phyloP scores from a whole-genome alignment of 1,140 invertebrate species.

The Bombus ignitus region DNA sequence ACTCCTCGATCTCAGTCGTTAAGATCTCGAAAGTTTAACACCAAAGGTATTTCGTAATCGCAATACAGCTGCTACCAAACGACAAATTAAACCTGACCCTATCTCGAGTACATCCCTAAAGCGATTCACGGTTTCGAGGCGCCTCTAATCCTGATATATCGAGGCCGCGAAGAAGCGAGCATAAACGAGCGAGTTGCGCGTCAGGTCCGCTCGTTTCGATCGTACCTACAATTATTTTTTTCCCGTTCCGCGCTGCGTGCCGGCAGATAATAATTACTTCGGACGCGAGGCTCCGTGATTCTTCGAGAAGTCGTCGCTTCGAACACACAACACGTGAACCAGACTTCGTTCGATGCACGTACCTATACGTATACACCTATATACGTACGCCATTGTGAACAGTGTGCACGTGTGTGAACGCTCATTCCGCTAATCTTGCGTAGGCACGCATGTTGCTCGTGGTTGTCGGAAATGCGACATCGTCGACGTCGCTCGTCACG shows the following conservation, averaged over 20 bases:
- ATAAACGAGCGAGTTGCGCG: conserved; percentile 1
- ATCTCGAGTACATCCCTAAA: too few species aligned
- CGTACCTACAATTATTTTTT: conserved; percentile 24
- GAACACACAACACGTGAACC: conserved; percentile 14
- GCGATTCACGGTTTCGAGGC: background rate
- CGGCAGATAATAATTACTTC: conserved; percentile 53
- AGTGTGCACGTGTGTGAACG: conserved; percentile 24
- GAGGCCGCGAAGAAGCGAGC: conserved; percentile 1
- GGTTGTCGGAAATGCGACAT: conserved; percentile 69
- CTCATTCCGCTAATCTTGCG: conserved; percentile 68
- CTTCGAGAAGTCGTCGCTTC: conserved; percentile 34
- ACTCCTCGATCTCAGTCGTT: too few species aligned
- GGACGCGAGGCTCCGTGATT: conserved; percentile 40
- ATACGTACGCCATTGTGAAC: background rate
- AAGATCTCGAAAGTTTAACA: too few species aligned
- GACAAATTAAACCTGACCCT: background rate
- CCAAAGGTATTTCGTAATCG: too few species aligned
- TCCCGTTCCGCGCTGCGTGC: conserved; percentile 26
- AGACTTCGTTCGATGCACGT: background rate
- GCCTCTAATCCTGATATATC: conserved; percentile 18
- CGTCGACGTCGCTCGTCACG: conserved; percentile 67
- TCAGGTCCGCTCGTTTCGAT: conserved; percentile 6
- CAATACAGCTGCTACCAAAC: background rate
- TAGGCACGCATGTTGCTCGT: conserved; percentile 68
- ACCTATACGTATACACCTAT: background rate